A percentile compares a stretch with the other conserved stretches of the same genome.
Evolutionary conservation across 2,113 vertebrate species (phyloP).

Genomic region (Scolopax mira): DNA sequence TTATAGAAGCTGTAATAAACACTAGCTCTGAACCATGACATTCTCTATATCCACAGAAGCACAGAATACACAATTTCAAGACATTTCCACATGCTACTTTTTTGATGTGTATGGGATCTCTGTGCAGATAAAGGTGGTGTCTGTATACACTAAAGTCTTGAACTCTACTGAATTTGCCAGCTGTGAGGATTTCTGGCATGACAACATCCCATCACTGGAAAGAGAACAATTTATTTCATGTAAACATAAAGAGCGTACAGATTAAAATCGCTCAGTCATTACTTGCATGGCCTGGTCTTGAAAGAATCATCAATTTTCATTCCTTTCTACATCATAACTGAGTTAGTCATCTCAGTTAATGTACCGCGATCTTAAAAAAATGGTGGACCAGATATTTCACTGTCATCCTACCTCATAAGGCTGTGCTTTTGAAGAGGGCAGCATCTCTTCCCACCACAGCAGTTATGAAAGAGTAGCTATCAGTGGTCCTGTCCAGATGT

Average conservation of each 20-base stretch:
- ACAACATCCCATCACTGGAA: neutral
- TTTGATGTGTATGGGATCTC: neutral
- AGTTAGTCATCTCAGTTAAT: neutral
- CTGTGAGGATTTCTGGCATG: neutral
- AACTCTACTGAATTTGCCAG: neutral
- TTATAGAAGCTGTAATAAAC: constrained; percentile 11
- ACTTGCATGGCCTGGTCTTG: neutral
- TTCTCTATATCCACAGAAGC: neutral
- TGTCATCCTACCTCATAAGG: neutral
- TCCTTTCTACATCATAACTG: neutral
- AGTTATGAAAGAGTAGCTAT: neutral
- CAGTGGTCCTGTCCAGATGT: neutral
- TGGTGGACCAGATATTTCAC: neutral
- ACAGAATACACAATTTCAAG: neutral
- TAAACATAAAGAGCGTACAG: neutral
- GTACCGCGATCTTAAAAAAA: neutral
- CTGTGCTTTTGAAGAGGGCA: neutral
- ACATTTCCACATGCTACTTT: neutral
- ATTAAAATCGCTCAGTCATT: neutral
- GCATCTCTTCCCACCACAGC: neutral
- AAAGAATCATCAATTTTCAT: neutral
- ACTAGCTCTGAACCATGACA: neutral
- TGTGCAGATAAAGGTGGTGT: neutral
- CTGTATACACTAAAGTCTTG: neutral
- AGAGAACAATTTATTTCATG: neutral